Evolutionary conservation across 2,888 invertebrate genomes (phyloP), one percentile per base, ranked within the genome.

Genomic region (Bibio marci): DNA sequence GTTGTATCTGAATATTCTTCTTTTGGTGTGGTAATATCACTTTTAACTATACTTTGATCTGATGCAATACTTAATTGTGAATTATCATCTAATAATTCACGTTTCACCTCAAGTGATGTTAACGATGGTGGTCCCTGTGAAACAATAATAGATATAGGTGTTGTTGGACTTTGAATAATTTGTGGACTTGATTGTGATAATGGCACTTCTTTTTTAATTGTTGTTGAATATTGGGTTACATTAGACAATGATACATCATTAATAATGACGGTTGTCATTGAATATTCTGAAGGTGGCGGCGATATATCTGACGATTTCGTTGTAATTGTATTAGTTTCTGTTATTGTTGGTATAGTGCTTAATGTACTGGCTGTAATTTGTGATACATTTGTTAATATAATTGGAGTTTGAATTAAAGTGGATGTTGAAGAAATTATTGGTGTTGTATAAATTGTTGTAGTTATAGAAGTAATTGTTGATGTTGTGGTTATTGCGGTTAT

Each of bases 81-180:
- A 35, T 69, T 72, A 52, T 80, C 79, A 50, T 79, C 79, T 12
- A 78, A 59, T 36, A 77, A 58, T 58, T 80, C 80, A 51, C 35
- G 35, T 52, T 80, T 79, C 10, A 79, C 73, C 55, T 79, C 77
- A 46, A 59, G 58, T 56, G 71, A 62, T 40, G 70, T 71, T 46
- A 70, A 64, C 46, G 70, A 70, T 39, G 71, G 67, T n/a, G 49
- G 51, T 12, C 68, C 59, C 4, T 32, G 30, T 5, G 65, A 63
- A 5, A 65, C 62, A 46, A 56, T 57, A 49, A 65, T 63, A 11
- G 65, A 62, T 14, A 39, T 19, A 38, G 45, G 35, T 22, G 43
- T 41, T 30, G 30, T 30, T 18, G 15, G 33, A 19, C 27, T 25
- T 17, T 36, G 36, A 8, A 15, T 18, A 8, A 28, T 28, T 28